Evolutionary conservation across 2,113 vertebrate species (phyloP).

Genomic region (Sylvietta virens): DNA sequence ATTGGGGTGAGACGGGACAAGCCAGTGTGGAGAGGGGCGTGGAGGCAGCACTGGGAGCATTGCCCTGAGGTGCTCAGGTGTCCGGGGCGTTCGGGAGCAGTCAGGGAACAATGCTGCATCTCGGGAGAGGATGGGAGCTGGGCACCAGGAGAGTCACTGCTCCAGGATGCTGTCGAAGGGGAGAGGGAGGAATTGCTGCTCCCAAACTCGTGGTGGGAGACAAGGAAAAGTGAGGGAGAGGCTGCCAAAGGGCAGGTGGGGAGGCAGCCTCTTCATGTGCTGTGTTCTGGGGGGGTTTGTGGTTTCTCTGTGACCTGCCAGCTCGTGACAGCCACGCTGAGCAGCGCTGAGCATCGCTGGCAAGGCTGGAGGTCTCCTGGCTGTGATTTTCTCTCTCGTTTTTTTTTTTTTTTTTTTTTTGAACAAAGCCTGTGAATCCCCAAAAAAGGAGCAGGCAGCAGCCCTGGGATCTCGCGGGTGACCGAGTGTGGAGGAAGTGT

Average conservation of each 20-base stretch:
- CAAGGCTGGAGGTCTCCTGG: neutral
- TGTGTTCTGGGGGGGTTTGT: neutral
- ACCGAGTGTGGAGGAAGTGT: neutral
- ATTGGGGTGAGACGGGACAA: neutral
- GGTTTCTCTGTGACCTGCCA: neutral
- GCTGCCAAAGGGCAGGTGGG: neutral
- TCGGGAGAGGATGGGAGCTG: neutral
- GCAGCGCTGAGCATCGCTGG: neutral
- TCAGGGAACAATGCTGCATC: fast-evolving
- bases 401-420: neutral
- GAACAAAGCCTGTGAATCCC: neutral
- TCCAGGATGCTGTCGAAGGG: neutral
- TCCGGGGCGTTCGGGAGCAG: neutral
- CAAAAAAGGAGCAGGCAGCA: constrained; percentile 18
- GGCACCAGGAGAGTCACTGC: neutral
- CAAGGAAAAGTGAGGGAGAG: neutral
- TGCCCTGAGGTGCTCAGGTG: neutral
- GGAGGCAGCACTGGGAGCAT: fast-evolving
- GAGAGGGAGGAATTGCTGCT: neutral
- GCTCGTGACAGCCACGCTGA: neutral
- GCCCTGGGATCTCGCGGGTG: neutral
- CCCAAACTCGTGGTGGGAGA: neutral
- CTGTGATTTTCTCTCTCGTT: neutral
- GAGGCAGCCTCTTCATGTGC: neutral
- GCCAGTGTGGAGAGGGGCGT: neutral